A percentile compares a stretch with the other conserved stretches of the same genome.
Evolutionary conservation across 2,888 invertebrate genomes (phyloP).

Genomic region (Ormia ochracea): DNA sequence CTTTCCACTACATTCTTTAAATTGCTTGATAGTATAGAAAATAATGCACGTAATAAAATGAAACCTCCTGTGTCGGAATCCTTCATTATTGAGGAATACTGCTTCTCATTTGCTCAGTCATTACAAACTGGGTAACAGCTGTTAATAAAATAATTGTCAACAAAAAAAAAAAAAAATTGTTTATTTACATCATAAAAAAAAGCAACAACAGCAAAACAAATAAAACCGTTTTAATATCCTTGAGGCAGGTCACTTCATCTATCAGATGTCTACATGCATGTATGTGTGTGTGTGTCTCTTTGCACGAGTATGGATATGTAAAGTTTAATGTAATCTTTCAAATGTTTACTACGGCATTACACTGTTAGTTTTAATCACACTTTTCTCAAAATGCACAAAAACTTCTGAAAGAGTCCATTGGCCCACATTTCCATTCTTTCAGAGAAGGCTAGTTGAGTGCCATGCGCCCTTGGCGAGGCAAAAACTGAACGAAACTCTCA

Average conservation of each 20-base stretch:
- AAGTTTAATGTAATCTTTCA: no score
- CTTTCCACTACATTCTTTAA: no score
- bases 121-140: slow-evolving; percentile 5
- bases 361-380: slow-evolving; percentile 23
- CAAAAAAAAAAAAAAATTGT: slow-evolving; percentile 23
- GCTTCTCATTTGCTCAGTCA: slow-evolving; percentile 6
- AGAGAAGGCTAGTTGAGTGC: neutral
- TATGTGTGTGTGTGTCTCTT: neutral
- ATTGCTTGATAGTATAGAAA: no score
- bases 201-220: neutral
- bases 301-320: no score
- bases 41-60: no score
- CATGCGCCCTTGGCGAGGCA: neutral
- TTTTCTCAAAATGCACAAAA: neutral
- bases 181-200: neutral
- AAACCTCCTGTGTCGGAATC: no score
- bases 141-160: slow-evolving; percentile 29
- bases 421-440: neutral
- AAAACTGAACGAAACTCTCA: slow-evolving; percentile 55
- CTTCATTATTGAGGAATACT: neutral
- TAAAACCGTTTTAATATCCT: slow-evolving; percentile 45
- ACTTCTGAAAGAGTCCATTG: neutral
- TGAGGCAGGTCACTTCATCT: slow-evolving; percentile 54
- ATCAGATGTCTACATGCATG: neutral
- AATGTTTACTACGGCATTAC: slow-evolving; percentile 14